Base-by-base conservation (phyloP, 2,888 invertebrate species). In the Pterostichus niger region DNA sequence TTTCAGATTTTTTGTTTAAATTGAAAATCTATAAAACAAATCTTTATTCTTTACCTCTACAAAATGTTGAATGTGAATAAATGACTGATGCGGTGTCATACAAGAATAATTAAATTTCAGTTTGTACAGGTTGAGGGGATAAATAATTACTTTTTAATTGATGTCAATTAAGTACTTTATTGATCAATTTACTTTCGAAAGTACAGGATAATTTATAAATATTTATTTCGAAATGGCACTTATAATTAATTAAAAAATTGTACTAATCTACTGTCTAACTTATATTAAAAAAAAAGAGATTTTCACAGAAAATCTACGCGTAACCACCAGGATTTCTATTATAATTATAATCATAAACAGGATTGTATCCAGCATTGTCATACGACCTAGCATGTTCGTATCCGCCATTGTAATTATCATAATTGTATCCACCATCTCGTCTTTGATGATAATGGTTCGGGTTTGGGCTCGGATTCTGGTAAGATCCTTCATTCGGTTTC, bases 291-390 rank as follows among this genome's bases (percentile, higher is more conserved):
- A 24, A 64, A 64, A 64, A 9, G 49, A 33, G 75, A 75, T 52
- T 52, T 73, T 73, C 73, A 73, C 31, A 73, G 73, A 73, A 73
- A 73, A 73, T 49, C 73, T 73, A 75, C 13, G 52, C 52, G 24
- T 52, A 75, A 5, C 11, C 13, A 52, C 31, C 49, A 9, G 49
- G 54, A 3, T 33, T 10, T 52, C 13, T 75, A n/a, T 75, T 75
- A 31, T 33, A 75, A 44, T 44, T 71, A 71, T 71, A 71, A 46
- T 75, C 75, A 75, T 75, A 52, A 6, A 15, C 68, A 13, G 68
- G 68, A 17, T 44, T 15, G 13, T 56, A 56, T 17, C 9, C 3
- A 9, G 13, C 33, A 13, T 9, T 59, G 13, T 64, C 40, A 44
- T 40, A 17, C 10, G 33, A 6, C 4, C 49, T 24, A 24, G 24